Base-by-base conservation (phyloP, 2,113 vertebrate species). In the Hippoglossus stenolepis region DNA sequence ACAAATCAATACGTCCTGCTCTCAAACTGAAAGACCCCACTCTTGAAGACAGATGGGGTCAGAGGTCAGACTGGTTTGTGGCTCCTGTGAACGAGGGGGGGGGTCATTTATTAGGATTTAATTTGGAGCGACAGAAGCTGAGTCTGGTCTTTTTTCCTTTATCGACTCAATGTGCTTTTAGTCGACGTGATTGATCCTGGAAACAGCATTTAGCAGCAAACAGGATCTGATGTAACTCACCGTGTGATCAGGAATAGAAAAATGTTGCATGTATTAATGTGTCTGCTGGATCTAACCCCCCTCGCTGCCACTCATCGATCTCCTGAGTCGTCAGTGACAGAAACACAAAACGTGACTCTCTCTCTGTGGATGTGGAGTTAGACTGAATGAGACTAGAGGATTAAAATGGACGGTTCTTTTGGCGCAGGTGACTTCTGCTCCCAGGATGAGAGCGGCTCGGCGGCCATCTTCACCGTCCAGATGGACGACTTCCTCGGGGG, bases 381-480 rank as follows among this genome's bases (percentile, higher is more conserved):
- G 45, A 17, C 45, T 4, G 45, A 49, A 49, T 2, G 45, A 49
- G 15, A 17, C 45, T 2, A 11, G 40, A 13, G 12, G 35, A 56
- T 59, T 79, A 49, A 75, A 0, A 69, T 81, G 18, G 77, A 9
- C 21, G 23, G 4, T 67, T 65, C 0, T 13, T 59, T 45, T 65
- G 5, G 47, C 71, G 20, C 81, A 99, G 98, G 98, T 20, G 95
- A 97, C 49, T 92, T 91, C 26, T 98, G 97, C 93, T 96, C 92
- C 17, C 97, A 99, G 91, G 98, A 99, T 75, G 98, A 99, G 92
- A 97, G 96, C 0, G 97, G 97, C 21, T 94, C 97, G 0, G 98
- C 98, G 0, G 98, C 98, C 86, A 98, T 99, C 83, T 99, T 99
- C 84, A 98, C 98, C 0, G 95, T 99, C 59, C 98, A 99, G 90